A percentile compares a stretch with the other conserved stretches of the same genome.
Conservation (phyloP, 2,888 invertebrate genomes). For the Bimastos eiseni region DNA sequence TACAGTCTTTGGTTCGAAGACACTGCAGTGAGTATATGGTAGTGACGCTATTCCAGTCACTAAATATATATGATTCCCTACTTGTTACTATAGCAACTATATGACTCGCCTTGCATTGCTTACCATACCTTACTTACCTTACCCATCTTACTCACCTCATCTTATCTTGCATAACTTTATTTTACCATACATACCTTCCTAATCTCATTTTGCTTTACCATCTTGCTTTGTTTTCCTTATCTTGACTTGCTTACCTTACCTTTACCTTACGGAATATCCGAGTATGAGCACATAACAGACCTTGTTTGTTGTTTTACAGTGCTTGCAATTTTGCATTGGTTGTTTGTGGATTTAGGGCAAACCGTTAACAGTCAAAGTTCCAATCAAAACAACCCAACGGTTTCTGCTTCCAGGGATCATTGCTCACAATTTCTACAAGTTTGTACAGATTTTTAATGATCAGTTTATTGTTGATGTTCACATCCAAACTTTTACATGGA, state of each 20-base stretch:
- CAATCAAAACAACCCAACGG: neutral
- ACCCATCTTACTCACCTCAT: neutral
- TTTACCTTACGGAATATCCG: neutral
- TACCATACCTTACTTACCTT: neutral
- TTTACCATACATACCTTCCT: neutral
- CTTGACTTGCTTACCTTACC: neutral
- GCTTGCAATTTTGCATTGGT: neutral
- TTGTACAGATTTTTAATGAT: neutral
- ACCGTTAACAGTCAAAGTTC: neutral
- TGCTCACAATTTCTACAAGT: slow-evolving; percentile 17
- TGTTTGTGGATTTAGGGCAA: slow-evolving; percentile 15
- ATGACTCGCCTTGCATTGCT: neutral
- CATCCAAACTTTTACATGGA: neutral
- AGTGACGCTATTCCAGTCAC: no score
- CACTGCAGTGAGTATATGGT: neutral
- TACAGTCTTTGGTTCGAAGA: slow-evolving; percentile 18
- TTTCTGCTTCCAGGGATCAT: slow-evolving; percentile 16
- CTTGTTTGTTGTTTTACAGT: neutral
- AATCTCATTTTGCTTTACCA: neutral
- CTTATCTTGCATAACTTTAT: neutral
- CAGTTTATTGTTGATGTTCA: neutral
- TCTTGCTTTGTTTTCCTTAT: neutral
- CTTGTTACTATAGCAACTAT: neutral
- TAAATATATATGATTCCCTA: neutral
- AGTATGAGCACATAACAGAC: neutral